Evolutionary conservation across 2,797 vertebrate species (phyloP), one percentile per base, ranked within the genome.

Genomic region (Iguana delicatissima): DNA sequence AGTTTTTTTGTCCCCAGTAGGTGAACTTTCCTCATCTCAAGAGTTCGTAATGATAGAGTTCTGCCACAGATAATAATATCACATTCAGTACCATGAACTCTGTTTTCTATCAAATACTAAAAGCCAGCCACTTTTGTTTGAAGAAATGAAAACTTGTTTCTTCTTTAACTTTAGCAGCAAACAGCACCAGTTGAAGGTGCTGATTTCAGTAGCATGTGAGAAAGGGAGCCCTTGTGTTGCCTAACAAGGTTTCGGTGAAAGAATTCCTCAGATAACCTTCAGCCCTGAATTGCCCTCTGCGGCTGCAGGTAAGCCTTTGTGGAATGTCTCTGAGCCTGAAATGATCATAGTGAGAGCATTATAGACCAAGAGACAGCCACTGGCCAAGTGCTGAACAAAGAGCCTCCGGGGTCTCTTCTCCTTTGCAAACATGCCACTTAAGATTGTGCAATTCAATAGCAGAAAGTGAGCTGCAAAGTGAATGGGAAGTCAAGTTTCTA

Each of bases 351-450:
- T 20, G 29, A 35, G 72, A 22, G 69, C 64, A 52, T 72, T 80
- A 24, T n/a, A 87, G 35, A 62, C 73, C 42, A 32, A 62, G 88
- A 29, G n/a, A 89, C 87, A 91, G 13, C 38, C 16, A 88, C 10
- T 84, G 55, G 55, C 38, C 13, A 12, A 80, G 42, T 18, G 0
- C 50, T 74, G 87, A 46, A 89, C 0, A 42, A 52, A 89, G 86
- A 2, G 87, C 69, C 89, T 77, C 55, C 29, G 4, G 8, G 80
- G 18, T 22, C 14, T 93, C 20, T 74, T 20, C 59, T 32, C 76
- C 55, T 59, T 35, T 3, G 64, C 32, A 16, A 80, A 62, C 50
- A 50, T n/a, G 20, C 55, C 88, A 62, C 64, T 89, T 80, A 9
- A 80, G 80, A 73, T 74, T 12, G n/a, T 2, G 62, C 1, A 91